phyloP scores from a whole-genome alignment of 2,797 vertebrate genomes.

The Schizothorax lantsangensis region DNA sequence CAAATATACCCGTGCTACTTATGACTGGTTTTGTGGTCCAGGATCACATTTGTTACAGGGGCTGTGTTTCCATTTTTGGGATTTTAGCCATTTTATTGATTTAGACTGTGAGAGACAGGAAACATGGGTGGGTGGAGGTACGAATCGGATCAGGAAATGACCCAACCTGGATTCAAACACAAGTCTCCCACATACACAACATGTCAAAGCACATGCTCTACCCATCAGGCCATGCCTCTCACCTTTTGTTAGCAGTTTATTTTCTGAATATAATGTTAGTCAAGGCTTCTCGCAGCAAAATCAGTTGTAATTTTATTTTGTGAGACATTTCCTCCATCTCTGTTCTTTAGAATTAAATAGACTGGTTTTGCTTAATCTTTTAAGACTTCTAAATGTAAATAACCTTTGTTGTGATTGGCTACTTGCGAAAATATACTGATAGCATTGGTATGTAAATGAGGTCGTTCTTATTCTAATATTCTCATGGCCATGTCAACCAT shows the following conservation, averaged over 20 bases:
- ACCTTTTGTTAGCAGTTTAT: not conserved
- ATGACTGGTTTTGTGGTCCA: not conserved
- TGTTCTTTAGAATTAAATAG: not conserved
- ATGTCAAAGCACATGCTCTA: not conserved
- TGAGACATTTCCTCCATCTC: not conserved
- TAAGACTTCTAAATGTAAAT: not conserved
- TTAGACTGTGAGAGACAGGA: constrained; percentile 4
- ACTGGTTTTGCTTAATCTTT: not conserved
- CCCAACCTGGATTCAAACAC: not conserved
- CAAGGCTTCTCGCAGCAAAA: not conserved
- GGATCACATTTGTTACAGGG: not conserved
- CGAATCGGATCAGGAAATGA: not conserved
- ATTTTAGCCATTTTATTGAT: constrained; percentile 9
- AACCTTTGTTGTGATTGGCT: not conserved
- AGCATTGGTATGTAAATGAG: not conserved
- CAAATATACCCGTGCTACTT: not conserved
- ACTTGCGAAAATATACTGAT: not conserved
- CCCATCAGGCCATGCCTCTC: not conserved
- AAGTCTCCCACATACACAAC: constrained; percentile 2
- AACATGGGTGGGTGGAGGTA: constrained; percentile 5
- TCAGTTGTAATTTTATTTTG: not conserved
- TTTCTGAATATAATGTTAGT: not conserved
- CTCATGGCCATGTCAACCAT: not conserved
- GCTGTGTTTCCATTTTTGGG: not conserved
- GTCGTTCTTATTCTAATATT: not conserved